Conservation (phyloP, 2,113 vertebrate species). For the Apus apus region DNA sequence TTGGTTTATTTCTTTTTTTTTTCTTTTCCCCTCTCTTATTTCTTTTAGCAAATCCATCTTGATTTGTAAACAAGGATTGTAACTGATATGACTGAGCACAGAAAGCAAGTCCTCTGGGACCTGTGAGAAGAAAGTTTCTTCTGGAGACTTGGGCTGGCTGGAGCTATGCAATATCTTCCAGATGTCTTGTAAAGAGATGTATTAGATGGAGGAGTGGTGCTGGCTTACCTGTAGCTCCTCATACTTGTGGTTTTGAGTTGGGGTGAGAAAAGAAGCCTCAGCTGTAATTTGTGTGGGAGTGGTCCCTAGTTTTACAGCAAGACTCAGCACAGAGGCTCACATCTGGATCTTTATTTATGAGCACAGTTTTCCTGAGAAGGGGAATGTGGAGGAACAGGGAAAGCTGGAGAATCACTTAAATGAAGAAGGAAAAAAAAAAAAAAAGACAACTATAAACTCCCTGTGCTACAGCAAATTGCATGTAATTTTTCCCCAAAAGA, state of each 20-base stretch:
- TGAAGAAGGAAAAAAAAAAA: too few species aligned
- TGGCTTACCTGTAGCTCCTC: background rate
- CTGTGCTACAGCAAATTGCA: background rate
- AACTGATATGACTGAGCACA: background rate
- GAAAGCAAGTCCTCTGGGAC: background rate
- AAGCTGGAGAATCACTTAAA: background rate
- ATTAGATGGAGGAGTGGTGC: background rate
- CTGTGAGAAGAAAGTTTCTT: background rate
- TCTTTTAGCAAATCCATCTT: background rate
- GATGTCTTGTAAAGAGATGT: background rate
- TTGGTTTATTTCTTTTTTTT: background rate
- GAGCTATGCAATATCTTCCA: background rate
- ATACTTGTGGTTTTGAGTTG: background rate
- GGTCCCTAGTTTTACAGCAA: background rate
- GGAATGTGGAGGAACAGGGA: background rate
- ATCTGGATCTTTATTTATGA: background rate
- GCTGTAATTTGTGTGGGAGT: background rate
- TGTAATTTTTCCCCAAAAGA: background rate
- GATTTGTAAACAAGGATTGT: background rate
- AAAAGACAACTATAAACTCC: background rate
- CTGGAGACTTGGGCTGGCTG: background rate
- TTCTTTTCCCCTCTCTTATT: too few species aligned
- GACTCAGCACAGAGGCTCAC: background rate
- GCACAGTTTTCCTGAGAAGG: background rate
- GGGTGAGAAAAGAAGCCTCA: background rate